These are phyloP conservation scores for Druceiella hillmani DNA, from an alignment of 2,888 invertebrate species.

Conservation along the genomic window DNA sequence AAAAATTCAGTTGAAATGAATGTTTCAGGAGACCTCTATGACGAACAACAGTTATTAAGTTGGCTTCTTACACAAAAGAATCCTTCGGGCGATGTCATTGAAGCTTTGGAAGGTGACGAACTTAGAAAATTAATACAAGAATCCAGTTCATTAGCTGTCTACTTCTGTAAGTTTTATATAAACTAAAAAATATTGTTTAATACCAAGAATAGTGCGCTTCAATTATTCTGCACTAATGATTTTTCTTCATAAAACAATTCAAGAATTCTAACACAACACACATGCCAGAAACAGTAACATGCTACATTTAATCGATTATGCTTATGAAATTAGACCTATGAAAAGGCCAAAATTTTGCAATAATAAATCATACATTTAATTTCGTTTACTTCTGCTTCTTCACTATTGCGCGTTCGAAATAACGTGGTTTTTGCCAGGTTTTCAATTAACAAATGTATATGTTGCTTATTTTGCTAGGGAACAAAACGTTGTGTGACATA, in stretches of 20 bases:
- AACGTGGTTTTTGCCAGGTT: no score
- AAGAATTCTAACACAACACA: no score
- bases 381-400: neutral
- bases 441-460: neutral
- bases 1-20: no score
- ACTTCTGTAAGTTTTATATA: constrained; percentile 90
- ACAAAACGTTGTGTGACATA: constrained; percentile 84
- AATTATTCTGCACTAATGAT: neutral
- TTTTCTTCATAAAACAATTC: neutral
- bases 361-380: neutral
- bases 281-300: no score
- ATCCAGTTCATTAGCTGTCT: constrained; percentile 79
- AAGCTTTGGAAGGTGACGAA: constrained; percentile 78
- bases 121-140: constrained; percentile 70
- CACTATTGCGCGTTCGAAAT: no score
- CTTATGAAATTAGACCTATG: no score
- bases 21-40: constrained; percentile 70
- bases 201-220: no score
- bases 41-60: constrained; percentile 81
- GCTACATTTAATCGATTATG: no score
- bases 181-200: neutral
- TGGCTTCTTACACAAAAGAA: constrained; percentile 91
- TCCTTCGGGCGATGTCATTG: constrained; percentile 86
- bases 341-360: no score
- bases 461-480: constrained; percentile 66